Evolutionary conservation across 2,113 vertebrate genomes (phyloP), one percentile per base, ranked within the genome.

Genomic region (Lophotis ruficrista): DNA sequence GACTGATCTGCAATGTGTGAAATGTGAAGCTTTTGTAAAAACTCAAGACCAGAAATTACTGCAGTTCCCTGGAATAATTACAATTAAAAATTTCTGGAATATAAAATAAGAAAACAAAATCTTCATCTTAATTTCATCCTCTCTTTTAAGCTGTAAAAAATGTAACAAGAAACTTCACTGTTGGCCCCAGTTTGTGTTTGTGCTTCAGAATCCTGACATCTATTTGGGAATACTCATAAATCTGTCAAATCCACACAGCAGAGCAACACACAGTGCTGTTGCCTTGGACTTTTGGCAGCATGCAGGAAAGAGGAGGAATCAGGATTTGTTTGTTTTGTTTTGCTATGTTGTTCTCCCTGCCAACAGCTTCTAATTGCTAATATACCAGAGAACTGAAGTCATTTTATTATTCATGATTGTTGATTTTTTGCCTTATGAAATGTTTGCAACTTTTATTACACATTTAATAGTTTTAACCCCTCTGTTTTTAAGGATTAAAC

Each of bases 201-300:
- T 85, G 61, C 41, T 85, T 97, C 65, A 85, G 70, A 80, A 89
- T 70, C 41, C 45, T 93, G 79, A 86, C 31, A 64, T 77, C 51
- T 82, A 48, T 64, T 83, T 94, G 70, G 92, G 83, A 97, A 50
- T 47, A 41, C 27, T 87, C 48, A 65, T 89, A 94, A 95, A 96
- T 94, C 58, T 83, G 80, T 81, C 91, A 87, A 72, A 82, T 28
- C 10, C 84, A 57, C 58, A 71, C 73, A 96, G 62, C 78, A 85
- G n/a, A 79, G 21, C 75, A 93, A 83, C 89, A 87, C 77, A 58
- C 43, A 77, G 14, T 78, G 70, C 64, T 78, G 89, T 89, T 97
- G 94, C 76, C 72, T 96, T 96, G 94, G 80, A 80, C 92, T 94
- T 98, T 88, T 97, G 93, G 90, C 96, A 96, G 56, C 68, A 83